Percentiles rank a stretch among this genome's conserved stretches.
Evolutionary conservation across 1,140 invertebrate genomes (phyloP).

Genomic region (Diploscapter pachys): DNA sequence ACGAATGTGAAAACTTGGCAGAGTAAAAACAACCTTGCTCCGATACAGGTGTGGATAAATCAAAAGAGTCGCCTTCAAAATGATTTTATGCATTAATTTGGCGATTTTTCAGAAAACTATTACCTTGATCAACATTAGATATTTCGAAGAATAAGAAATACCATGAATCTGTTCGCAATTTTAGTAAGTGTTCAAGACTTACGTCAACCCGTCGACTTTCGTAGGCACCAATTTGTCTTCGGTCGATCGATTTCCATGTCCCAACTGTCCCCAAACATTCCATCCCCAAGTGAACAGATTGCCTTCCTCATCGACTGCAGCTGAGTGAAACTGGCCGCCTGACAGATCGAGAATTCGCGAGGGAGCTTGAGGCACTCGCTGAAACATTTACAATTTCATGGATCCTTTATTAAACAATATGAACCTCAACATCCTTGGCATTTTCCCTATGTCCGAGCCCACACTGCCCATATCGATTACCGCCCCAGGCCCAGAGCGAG

Average conservation of each 20-base stretch:
- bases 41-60: too few species aligned
- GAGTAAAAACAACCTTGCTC: too few species aligned
- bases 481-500: conserved; percentile 82
- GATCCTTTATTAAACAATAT: background rate
- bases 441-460: conserved; percentile 62
- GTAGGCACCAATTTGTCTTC: conserved; percentile 2
- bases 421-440: conserved; percentile 34
- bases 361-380: background rate
- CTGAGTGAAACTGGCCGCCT: conserved; percentile 53
- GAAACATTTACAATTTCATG: background rate
- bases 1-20: too few species aligned
- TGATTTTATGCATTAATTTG: too few species aligned
- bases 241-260: conserved; percentile 13
- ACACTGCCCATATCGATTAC: conserved; percentile 76
- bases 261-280: conserved; percentile 50
- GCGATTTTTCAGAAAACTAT: too few species aligned
- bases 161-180: background rate
- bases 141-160: background rate
- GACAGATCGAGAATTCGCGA: conserved; percentile 16
- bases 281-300: conserved; percentile 49
- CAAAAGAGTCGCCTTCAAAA: too few species aligned
- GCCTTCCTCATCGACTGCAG: conserved; percentile 40
- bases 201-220: conserved; percentile 25
- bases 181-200: background rate
- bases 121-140: too few species aligned